Base-by-base conservation (phyloP, 2,113 vertebrate species). In the Xenus cinereus region DNA sequence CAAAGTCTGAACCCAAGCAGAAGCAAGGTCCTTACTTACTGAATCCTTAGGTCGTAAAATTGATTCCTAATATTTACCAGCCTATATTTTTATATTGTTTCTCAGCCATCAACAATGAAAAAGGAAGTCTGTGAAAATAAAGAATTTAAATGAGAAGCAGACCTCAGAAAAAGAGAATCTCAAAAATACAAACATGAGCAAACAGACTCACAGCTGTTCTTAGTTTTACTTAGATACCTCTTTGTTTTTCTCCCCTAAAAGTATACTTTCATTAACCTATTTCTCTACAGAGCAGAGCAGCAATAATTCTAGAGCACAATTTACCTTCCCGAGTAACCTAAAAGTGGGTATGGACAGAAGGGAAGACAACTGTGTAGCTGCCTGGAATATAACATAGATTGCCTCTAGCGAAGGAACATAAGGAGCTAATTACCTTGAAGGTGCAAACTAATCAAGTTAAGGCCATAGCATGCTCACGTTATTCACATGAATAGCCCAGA, bases 391-490 rank as follows among this genome's bases (percentile, higher is more conserved):
- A 91, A 91, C 57, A 69, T 56, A 92, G 64, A 92, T 87, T 97
- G 97, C 92, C 81, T 94, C 87, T 51, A 85, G 97, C 66, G 41
- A 69, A 87, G 74, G 87, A 95, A 91, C 95, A 95, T 89, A 96
- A 87, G 97, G 94, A 91, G 91, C 80, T 95, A 93, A 97, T 95
- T 96, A 95, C 93, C 91, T 92, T 93, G 77, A 92, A 95, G 91
- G 92, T 96, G 77, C 73, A 93, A 95, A 95, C 71, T 94, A 96
- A 95, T 94, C 84, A 95, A 59, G 89, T 84, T 67, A 95, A n/a
- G 32, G 73, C 41, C 74, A 82, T 48, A 95, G 69, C 41, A 59
- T 41, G 43, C 76, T 82, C 89, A 78, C 2, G 1, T 82, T 95
- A 84, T 79, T 95, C 94, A 89, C 67, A 66, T 51, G 62, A 96